These are phyloP conservation scores for Phalera bucephala DNA, from an alignment of 2,888 invertebrate genomes.

Conservation along the genomic window DNA sequence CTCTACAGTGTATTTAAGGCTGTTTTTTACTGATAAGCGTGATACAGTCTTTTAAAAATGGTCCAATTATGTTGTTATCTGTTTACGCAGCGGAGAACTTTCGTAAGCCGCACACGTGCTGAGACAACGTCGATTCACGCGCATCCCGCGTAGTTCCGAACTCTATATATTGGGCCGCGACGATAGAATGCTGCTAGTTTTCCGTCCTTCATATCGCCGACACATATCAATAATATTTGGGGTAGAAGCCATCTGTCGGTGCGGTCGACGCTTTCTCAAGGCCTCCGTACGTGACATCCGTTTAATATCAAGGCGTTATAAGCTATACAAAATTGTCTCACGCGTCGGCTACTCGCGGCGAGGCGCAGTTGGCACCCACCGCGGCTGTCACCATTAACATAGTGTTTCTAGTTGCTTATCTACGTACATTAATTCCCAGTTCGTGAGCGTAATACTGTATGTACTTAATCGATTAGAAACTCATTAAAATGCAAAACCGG, in stretches of 20 bases:
- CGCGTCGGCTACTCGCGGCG: constrained; percentile 33
- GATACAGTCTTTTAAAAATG: constrained; percentile 34
- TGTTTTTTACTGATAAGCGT: constrained; percentile 30
- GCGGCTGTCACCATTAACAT: constrained; percentile 36
- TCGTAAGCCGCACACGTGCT: constrained; percentile 42
- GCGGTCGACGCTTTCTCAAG: constrained; percentile 44
- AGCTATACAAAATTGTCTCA: constrained; percentile 53
- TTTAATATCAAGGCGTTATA: constrained; percentile 42
- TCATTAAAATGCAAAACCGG: constrained; percentile 22
- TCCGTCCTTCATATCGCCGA: constrained; percentile 21
- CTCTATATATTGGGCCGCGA: too few relatives aligned
- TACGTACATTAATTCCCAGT: constrained; percentile 38
- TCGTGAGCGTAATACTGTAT: constrained; percentile 35
- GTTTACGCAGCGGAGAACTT: constrained; percentile 29
- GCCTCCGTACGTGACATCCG: constrained; percentile 61
- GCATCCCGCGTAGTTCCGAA: neutral
- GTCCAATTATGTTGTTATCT: constrained; percentile 57
- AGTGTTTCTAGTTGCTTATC: constrained; percentile 38
- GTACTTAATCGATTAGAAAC: constrained; percentile 33
- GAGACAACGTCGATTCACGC: constrained; percentile 1
- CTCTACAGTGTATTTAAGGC: too few relatives aligned
- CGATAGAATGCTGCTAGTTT: constrained; percentile 13
- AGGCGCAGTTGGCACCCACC: constrained; percentile 32
- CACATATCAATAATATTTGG: constrained; percentile 42
- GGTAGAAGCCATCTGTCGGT: constrained; percentile 45